Conservation (phyloP, 2,888 invertebrate species). For the Volucella zonaria region DNA sequence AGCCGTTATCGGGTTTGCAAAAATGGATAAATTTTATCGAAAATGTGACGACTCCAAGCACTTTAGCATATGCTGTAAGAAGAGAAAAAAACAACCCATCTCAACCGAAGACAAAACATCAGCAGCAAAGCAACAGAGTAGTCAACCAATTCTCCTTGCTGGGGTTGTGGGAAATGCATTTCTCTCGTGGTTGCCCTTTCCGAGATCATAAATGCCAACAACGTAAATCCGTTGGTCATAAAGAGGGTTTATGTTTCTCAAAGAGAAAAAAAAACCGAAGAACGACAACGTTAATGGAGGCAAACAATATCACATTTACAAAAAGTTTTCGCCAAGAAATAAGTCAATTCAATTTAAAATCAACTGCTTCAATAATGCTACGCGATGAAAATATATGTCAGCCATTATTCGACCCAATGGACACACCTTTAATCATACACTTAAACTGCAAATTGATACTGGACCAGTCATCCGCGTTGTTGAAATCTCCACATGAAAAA, state of each 20-base stretch:
- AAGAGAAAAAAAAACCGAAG: background rate
- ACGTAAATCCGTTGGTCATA: background rate
- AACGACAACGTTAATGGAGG: background rate
- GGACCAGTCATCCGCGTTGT: background rate
- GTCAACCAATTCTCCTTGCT: too few relatives aligned
- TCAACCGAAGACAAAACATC: background rate
- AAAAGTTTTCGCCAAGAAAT: too few relatives aligned
- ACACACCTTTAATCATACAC: too few relatives aligned
- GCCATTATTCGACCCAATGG: too few relatives aligned
- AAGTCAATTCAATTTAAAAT: background rate
- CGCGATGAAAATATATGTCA: too few relatives aligned
- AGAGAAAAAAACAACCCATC: background rate
- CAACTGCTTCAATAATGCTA: slow-evolving; percentile 10
- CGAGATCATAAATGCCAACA: slow-evolving; percentile 10
- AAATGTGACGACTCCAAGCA: too few relatives aligned
- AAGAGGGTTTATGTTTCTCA: slow-evolving; percentile 9
- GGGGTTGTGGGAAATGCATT: slow-evolving; percentile 8
- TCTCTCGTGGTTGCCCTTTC: slow-evolving; percentile 9
- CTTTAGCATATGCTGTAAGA: background rate
- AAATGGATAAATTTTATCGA: slow-evolving; percentile 1
- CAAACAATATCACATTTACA: slow-evolving; percentile 3
- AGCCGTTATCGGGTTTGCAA: slow-evolving; percentile 2
- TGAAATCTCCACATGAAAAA: too few relatives aligned
- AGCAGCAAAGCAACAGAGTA: background rate
- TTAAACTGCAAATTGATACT: too few relatives aligned